These are phyloP conservation scores for Napeogenes inachia DNA, from an alignment of 2,888 invertebrate genomes.

Conservation along the genomic window DNA sequence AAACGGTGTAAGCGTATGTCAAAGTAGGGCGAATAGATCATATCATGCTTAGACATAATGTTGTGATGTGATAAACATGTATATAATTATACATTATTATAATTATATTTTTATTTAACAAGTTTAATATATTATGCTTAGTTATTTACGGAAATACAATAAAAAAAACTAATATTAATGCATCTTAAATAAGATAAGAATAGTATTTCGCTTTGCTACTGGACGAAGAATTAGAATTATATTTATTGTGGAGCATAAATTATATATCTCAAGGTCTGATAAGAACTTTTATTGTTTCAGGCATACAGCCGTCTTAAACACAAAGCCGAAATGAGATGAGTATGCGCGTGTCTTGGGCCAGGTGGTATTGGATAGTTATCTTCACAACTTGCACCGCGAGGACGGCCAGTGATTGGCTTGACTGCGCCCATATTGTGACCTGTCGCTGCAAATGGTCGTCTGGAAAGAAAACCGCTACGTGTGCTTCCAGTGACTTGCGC, in stretches of 20 bases:
- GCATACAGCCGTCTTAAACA: slow-evolving; percentile 71
- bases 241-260: not conserved
- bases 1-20: slow-evolving; percentile 33
- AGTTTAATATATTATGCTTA: too few relatives aligned
- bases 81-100: too few relatives aligned
- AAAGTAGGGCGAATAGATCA: slow-evolving; percentile 32
- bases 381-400: slow-evolving; percentile 71
- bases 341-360: slow-evolving; percentile 76
- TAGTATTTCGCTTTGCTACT: not conserved
- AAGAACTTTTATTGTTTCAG: slow-evolving; percentile 59
- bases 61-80: slow-evolving; percentile 4
- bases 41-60: slow-evolving; percentile 11
- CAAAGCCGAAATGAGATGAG: slow-evolving; percentile 76
- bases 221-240: not conserved
- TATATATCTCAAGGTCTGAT: not conserved
- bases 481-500: slow-evolving; percentile 87
- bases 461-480: slow-evolving; percentile 92
- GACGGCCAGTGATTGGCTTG: slow-evolving; percentile 86
- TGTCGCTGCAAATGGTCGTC: slow-evolving; percentile 95
- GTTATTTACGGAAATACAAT: too few relatives aligned
- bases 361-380: slow-evolving; percentile 75
- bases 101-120: too few relatives aligned
- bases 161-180: too few relatives aligned
- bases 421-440: slow-evolving; percentile 88
- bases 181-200: too few relatives aligned